These are phyloP conservation scores for Cervus canadensis DNA, from an alignment of 2,113 vertebrate genomes.

Conservation along the genomic window DNA sequence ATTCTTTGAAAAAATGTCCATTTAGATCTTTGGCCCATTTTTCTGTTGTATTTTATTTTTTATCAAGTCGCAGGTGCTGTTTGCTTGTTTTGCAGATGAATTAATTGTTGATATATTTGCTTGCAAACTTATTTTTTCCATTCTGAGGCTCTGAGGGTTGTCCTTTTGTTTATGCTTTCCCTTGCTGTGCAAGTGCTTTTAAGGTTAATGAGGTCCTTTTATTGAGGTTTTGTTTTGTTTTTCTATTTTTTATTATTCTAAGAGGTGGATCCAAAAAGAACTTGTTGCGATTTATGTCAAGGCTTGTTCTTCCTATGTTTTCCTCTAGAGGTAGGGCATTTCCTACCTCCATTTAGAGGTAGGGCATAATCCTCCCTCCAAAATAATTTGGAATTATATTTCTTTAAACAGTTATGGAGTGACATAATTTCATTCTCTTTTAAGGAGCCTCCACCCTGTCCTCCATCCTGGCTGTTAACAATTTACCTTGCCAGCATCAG, in stretches of 20 bases:
- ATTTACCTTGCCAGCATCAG: background rate
- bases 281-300: background rate
- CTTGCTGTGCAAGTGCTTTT: background rate
- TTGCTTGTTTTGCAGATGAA: background rate
- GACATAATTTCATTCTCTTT: background rate
- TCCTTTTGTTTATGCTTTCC: background rate
- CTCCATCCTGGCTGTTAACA: background rate
- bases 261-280: background rate
- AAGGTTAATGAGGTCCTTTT: background rate
- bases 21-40: background rate
- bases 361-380: background rate
- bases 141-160: background rate
- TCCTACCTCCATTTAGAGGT: too few relatives aligned
- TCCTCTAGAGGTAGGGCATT: background rate
- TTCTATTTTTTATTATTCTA: background rate
- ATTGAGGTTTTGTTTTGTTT: background rate
- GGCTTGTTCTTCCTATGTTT: background rate
- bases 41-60: background rate
- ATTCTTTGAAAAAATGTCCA: background rate
- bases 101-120: background rate
- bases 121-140: background rate
- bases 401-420: background rate
- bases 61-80: background rate
- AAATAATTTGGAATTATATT: background rate
- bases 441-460: background rate